These are phyloP conservation scores for Ctenicera cuprea DNA, from an alignment of 2,888 invertebrate genomes.

Conservation along the genomic window DNA sequence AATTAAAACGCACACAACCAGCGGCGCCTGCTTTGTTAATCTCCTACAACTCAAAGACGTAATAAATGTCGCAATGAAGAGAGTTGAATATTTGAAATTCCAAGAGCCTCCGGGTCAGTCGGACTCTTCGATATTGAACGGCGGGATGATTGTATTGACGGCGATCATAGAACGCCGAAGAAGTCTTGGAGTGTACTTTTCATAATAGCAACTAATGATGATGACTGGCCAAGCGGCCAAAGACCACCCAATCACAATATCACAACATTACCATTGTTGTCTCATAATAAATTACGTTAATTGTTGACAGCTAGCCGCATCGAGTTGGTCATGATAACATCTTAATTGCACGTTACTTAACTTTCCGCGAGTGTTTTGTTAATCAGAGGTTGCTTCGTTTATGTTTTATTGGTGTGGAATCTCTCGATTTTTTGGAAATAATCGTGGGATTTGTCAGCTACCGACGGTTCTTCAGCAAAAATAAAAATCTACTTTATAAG, in stretches of 20 bases:
- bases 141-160: slow-evolving; percentile 33
- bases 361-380: slow-evolving; percentile 71
- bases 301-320: slow-evolving; percentile 72
- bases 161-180: slow-evolving; percentile 39
- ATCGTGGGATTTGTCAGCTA: slow-evolving; percentile 15
- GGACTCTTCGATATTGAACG: slow-evolving; percentile 21
- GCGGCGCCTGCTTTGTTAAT: slow-evolving; percentile 17
- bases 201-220: slow-evolving; percentile 71
- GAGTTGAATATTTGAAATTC: slow-evolving; percentile 48
- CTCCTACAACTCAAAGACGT: background rate
- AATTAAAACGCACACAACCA: background rate
- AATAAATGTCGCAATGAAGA: slow-evolving; percentile 8
- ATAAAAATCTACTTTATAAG: slow-evolving; percentile 9
- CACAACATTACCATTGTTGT: slow-evolving; percentile 72
- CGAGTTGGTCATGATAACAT: slow-evolving; percentile 71
- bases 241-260: slow-evolving; percentile 73
- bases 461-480: background rate
- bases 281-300: slow-evolving; percentile 74
- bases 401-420: slow-evolving; percentile 32
- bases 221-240: slow-evolving; percentile 66
- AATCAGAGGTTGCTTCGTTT: slow-evolving; percentile 62
- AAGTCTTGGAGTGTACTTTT: slow-evolving; percentile 60
- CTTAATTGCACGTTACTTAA: slow-evolving; percentile 71
- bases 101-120: slow-evolving; percentile 38
- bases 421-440: slow-evolving; percentile 38